phyloP scores from a whole-genome alignment of 2,113 vertebrate species.

The Ptychochromis oligacanthus region DNA sequence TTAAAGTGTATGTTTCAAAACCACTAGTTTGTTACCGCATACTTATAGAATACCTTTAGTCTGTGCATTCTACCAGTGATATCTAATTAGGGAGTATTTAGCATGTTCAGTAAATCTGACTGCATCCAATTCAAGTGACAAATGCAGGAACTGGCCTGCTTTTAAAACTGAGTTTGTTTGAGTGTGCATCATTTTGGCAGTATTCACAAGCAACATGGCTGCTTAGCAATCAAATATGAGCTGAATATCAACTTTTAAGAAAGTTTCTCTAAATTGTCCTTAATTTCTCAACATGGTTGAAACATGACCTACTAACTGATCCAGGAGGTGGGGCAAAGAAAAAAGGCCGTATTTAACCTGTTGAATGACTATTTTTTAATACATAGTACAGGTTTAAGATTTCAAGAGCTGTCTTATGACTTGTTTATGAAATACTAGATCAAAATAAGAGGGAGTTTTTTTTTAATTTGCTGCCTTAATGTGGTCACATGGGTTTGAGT shows the following conservation, averaged over 20 bases:
- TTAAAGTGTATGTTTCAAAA: neutral
- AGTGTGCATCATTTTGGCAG: neutral
- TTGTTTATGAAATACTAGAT: conserved; percentile 24
- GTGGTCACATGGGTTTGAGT: conserved; percentile 68
- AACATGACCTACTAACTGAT: neutral
- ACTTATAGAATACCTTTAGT: neutral
- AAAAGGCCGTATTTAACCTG: neutral
- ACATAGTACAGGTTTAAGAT: neutral
- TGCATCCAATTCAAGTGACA: neutral
- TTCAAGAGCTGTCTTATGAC: neutral
- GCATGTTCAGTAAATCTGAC: neutral
- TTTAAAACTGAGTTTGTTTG: neutral
- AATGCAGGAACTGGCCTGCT: neutral
- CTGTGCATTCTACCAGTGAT: neutral
- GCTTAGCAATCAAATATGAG: neutral
- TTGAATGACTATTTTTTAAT: neutral
- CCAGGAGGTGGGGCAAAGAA: neutral
- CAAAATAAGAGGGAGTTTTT: conserved; percentile 46
- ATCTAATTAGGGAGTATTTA: neutral
- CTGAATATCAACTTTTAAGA: neutral
- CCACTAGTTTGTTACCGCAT: neutral
- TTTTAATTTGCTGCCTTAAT: conserved; percentile 70
- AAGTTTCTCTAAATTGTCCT: neutral
- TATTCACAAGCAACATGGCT: neutral
- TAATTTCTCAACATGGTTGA: neutral